A percentile compares a stretch with the other conserved stretches of the same genome.
Conservation (phyloP, 2,888 invertebrate genomes). For the Belgica antarctica region DNA sequence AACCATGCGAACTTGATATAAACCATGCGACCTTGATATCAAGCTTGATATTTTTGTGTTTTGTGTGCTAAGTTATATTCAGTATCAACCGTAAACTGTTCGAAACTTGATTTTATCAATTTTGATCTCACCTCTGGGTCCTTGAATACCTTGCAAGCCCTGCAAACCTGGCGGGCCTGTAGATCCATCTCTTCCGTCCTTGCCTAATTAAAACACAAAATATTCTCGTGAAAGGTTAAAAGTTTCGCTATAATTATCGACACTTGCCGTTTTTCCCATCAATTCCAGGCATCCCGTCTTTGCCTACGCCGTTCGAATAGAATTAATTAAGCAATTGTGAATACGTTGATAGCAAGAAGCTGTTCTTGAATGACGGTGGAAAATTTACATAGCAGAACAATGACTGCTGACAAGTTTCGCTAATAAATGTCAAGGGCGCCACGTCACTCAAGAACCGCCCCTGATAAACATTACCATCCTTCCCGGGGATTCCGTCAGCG, state of each 20-base stretch:
- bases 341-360: too few relatives aligned
- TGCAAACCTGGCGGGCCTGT: constrained; percentile 52
- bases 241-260: neutral
- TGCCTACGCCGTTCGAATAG: constrained; percentile 50
- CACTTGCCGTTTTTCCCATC: constrained; percentile 67
- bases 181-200: constrained; percentile 23
- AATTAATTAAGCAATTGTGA: neutral
- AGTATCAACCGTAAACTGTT: too few relatives aligned
- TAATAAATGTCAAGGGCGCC: too few relatives aligned
- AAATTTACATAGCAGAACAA: too few relatives aligned
- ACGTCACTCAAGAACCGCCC: too few relatives aligned
- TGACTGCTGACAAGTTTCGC: too few relatives aligned
- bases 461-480: constrained; percentile 58
- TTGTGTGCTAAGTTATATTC: too few relatives aligned
- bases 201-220: neutral
- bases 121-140: constrained; percentile 63
- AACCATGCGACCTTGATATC: too few relatives aligned
- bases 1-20: too few relatives aligned
- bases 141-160: constrained; percentile 72
- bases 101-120: too few relatives aligned
- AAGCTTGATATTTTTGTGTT: too few relatives aligned
- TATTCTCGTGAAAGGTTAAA: neutral
- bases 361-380: too few relatives aligned
- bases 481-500: constrained; percentile 72
- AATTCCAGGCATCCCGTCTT: constrained; percentile 62